Conservation (phyloP, 2,113 vertebrate species). For the Oxyura jamaicensis region DNA sequence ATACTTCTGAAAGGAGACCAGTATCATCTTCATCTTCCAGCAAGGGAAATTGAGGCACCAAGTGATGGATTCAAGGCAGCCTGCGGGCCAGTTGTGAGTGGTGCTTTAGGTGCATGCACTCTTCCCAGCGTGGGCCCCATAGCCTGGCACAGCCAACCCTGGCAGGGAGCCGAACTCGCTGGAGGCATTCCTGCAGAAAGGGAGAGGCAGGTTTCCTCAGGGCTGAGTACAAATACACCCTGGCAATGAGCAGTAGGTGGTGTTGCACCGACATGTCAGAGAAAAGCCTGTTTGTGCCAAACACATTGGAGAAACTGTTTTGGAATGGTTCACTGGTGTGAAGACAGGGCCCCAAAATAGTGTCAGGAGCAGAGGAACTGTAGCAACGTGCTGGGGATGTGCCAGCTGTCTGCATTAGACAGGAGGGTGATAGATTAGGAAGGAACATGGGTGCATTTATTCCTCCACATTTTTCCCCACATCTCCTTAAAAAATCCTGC, state of each 20-base stretch:
- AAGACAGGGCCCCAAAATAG: neutral
- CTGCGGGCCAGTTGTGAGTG: neutral
- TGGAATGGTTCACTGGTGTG: neutral
- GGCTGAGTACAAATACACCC: neutral
- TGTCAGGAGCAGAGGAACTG: neutral
- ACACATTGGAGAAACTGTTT: neutral
- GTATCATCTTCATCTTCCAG: neutral
- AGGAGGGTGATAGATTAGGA: neutral
- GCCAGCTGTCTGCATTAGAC: neutral
- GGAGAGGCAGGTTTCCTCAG: neutral
- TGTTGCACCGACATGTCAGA: constrained; percentile 2
- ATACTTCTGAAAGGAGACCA: neutral
- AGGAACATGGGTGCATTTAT: neutral
- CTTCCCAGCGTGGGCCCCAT: neutral
- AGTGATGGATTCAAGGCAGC: neutral
- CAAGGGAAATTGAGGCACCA: neutral
- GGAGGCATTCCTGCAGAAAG: neutral
- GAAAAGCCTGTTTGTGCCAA: neutral
- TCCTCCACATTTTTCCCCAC: neutral
- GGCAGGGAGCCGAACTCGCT: neutral
- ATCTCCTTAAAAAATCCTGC: neutral
- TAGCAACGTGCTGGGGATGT: rapidly evolving
- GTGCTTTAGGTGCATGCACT: neutral
- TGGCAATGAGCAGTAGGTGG: neutral
- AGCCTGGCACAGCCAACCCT: neutral